Evolutionary conservation across 2,113 vertebrate genomes (phyloP).

Genomic region (Paradoxurus hermaphroditus): DNA sequence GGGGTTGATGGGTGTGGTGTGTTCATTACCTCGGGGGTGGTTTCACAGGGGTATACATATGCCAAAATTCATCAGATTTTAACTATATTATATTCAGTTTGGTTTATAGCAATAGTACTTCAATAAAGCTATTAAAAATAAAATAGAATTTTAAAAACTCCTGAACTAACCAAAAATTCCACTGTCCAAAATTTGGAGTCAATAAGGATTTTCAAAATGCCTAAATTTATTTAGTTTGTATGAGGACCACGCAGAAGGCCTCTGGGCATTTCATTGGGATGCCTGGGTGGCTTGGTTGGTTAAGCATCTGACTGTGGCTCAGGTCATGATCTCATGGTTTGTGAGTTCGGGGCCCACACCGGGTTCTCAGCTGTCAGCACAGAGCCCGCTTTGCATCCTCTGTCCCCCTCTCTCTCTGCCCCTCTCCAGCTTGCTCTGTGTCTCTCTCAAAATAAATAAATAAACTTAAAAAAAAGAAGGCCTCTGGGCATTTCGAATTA

Average conservation of each 20-base stretch:
- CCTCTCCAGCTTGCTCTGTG: no score
- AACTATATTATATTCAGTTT: not conserved
- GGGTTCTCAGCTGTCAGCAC: no score
- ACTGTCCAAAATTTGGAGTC: not conserved
- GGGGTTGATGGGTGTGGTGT: no score
- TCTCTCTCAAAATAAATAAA: no score
- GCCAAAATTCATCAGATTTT: not conserved
- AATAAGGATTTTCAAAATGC: not conserved
- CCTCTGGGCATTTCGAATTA: not conserved
- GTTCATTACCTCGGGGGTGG: not conserved
- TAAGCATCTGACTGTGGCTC: no score
- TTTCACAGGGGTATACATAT: not conserved
- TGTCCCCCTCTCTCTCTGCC: no score
- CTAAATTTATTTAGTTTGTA: not conserved
- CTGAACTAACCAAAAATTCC: not conserved
- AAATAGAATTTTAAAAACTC: not conserved
- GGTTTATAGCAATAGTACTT: not conserved
- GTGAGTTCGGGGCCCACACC: no score
- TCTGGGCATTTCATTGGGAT: not conserved
- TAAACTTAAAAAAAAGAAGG: not conserved
- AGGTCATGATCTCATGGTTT: no score
- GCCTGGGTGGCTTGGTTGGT: no score
- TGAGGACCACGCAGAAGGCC: not conserved
- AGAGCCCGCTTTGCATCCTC: no score
- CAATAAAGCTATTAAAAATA: not conserved